Evolutionary conservation across 2,888 invertebrate genomes (phyloP).

Genomic region (Frankliniella intonsa): DNA sequence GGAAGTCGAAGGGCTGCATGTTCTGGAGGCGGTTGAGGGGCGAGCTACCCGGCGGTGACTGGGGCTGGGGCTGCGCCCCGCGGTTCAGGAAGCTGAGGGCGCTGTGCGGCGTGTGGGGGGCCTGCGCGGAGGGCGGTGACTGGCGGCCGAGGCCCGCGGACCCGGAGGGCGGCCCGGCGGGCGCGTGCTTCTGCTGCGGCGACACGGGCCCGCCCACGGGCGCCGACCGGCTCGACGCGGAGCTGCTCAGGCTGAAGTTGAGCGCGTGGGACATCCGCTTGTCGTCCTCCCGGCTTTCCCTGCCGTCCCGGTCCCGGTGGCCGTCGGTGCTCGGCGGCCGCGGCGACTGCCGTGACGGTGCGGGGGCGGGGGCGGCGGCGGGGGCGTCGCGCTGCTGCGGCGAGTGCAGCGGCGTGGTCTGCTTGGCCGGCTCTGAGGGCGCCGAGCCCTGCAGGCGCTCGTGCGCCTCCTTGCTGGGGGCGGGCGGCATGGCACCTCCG

Average conservation of each 20-base stretch:
- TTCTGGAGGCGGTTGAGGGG: constrained; percentile 86
- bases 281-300: constrained; percentile 46
- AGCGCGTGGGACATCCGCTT: constrained; percentile 46
- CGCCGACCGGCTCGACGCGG: constrained; percentile 45
- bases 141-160: constrained; percentile 39
- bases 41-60: constrained; percentile 60
- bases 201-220: constrained; percentile 48
- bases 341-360: constrained; percentile 46
- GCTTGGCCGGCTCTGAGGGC: constrained; percentile 34
- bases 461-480: constrained; percentile 47
- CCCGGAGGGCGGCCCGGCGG: constrained; percentile 42
- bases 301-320: constrained; percentile 47
- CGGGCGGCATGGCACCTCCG: constrained; percentile 43
- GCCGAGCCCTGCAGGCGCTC: constrained; percentile 44
- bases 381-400: constrained; percentile 43
- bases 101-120: constrained; percentile 44
- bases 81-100: constrained; percentile 37
- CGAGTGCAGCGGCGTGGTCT: constrained; percentile 28
- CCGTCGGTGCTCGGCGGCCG: constrained; percentile 47
- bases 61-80: constrained; percentile 53
- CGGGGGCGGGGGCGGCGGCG: constrained; percentile 48
- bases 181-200: constrained; percentile 46
- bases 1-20: constrained; percentile 93
- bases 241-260: constrained; percentile 47
- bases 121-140: constrained; percentile 48